Evolutionary conservation across 2,113 vertebrate species (phyloP).

Genomic region (Anser cygnoides): DNA sequence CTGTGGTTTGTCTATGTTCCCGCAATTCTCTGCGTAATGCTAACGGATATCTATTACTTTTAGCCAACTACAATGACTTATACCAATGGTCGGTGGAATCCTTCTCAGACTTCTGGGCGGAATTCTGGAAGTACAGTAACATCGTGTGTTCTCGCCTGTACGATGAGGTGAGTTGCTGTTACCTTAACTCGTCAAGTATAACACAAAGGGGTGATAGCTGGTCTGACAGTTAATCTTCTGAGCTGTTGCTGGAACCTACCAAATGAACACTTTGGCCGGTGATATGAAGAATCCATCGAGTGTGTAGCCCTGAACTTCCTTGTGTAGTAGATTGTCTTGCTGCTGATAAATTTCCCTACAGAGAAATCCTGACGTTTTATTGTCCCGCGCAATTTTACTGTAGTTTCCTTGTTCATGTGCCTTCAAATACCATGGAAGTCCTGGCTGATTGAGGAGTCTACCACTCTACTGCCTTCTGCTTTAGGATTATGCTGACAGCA

Average conservation of each 20-base stretch:
- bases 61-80: constrained; percentile 89
- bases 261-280: background rate
- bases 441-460: background rate
- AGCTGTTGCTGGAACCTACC: background rate
- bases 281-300: fast-evolving
- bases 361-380: fast-evolving
- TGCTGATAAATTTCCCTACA: fast-evolving
- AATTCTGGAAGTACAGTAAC: constrained; percentile 92
- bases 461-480: background rate
- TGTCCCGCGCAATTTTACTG: background rate
- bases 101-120: constrained; percentile 91
- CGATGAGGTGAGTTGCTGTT: constrained; percentile 82
- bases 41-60: background rate
- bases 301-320: background rate
- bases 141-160: constrained; percentile 84
- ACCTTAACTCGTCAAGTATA: background rate
- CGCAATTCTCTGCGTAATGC: background rate
- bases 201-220: background rate
- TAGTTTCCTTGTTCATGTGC: fast-evolving
- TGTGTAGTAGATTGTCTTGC: background rate
- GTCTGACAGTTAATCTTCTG: fast-evolving
- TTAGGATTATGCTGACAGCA: background rate
- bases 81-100: constrained; percentile 93
- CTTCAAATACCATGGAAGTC: background rate
- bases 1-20: background rate